Conservation (phyloP, 2,113 vertebrate species). For the Poecilia latipinna region DNA sequence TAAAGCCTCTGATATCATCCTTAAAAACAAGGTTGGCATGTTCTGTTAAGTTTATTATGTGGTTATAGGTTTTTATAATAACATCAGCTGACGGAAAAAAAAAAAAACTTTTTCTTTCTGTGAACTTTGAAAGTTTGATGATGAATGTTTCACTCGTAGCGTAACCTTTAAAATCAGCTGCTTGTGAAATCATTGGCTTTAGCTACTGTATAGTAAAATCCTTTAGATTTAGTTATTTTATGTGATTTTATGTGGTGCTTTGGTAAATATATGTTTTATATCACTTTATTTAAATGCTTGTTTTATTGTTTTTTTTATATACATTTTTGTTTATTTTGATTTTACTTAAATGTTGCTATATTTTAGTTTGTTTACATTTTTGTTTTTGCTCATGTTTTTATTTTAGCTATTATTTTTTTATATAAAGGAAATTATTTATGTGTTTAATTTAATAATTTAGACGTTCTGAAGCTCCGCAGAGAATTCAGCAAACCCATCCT, state of each 20-base stretch:
- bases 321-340: no score
- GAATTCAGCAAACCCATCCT: constrained; percentile 47
- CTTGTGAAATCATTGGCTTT: background rate
- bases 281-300: no score
- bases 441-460: constrained; percentile 44
- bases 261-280: no score
- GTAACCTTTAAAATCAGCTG: background rate
- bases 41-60: background rate
- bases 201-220: no score
- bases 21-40: constrained; percentile 93
- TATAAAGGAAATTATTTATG: constrained; percentile 39
- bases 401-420: constrained; percentile 31
- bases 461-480: constrained; percentile 50
- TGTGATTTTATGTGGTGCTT: no score
- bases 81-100: constrained; percentile 8
- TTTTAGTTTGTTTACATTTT: background rate
- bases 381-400: constrained; percentile 22
- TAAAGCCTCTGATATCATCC: constrained; percentile 92
- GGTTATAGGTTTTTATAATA: constrained; percentile 24
- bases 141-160: background rate
- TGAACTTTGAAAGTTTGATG: background rate
- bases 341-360: no score
- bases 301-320: no score
- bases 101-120: constrained; percentile 14
- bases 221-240: background rate